Evolutionary conservation across 2,797 vertebrate genomes (phyloP).

Genomic region (Sciurus vulgaris): DNA sequence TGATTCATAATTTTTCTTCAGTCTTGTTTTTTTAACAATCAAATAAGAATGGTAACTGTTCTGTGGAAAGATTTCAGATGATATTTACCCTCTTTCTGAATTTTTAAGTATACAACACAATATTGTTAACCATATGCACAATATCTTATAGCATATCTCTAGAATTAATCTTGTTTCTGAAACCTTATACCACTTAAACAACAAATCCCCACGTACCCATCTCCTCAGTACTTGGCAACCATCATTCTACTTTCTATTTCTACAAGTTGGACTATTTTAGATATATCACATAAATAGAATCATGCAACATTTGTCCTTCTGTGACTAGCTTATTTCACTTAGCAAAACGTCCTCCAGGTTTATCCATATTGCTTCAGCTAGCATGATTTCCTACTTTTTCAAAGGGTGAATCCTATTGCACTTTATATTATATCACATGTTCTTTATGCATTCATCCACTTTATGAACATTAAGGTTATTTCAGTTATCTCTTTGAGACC

Average conservation of each 20-base stretch:
- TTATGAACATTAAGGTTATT: neutral
- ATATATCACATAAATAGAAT: neutral
- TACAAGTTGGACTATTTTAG: neutral
- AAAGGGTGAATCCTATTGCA: neutral
- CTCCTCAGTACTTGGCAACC: no score
- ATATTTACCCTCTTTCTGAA: neutral
- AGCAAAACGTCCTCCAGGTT: neutral
- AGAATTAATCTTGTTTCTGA: neutral
- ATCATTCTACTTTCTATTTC: neutral
- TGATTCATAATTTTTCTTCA: neutral
- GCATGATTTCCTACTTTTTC: no score
- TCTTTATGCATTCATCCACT: neutral
- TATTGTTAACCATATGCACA: neutral
- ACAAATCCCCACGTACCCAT: rapidly evolving
- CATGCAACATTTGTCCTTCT: neutral
- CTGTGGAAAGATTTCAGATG: neutral
- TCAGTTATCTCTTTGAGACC: neutral
- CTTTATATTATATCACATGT: neutral
- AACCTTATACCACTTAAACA: neutral
- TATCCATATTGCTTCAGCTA: neutral
- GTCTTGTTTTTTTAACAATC: neutral
- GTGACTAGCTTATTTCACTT: neutral
- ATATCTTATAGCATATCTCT: neutral
- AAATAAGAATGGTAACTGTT: neutral
- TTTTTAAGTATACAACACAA: neutral